These are phyloP conservation scores for Loxodonta africana DNA, from an alignment of 2,113 vertebrate genomes.

Conservation along the genomic window DNA sequence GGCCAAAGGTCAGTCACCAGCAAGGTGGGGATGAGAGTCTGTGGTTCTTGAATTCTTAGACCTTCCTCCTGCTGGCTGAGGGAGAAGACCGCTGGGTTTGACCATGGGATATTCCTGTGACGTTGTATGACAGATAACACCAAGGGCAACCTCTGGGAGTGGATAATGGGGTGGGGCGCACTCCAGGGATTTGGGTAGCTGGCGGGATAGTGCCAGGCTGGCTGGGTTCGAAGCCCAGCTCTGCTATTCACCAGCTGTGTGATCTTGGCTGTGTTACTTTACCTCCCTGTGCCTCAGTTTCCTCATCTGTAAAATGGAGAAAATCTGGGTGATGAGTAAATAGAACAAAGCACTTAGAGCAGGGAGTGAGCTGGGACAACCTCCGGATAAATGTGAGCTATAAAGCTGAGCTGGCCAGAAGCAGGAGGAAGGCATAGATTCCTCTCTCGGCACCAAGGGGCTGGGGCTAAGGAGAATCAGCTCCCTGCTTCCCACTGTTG, in stretches of 20 bases:
- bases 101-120: neutral
- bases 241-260: neutral
- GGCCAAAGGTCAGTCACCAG: neutral
- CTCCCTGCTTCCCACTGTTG: neutral
- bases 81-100: neutral
- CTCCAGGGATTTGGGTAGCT: neutral
- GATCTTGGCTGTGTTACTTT: neutral
- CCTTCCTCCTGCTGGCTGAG: neutral
- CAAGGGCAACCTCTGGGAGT: neutral
- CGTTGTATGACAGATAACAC: neutral
- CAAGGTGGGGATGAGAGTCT: neutral
- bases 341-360: neutral
- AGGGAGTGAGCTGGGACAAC: neutral
- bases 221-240: neutral
- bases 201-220: neutral
- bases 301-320: neutral
- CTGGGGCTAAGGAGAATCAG: neutral
- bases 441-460: neutral
- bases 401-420: neutral
- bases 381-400: neutral
- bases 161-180: neutral
- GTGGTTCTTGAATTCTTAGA: neutral
- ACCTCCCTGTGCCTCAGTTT: constrained; percentile 20
- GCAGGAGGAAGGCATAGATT: neutral
- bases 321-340: neutral